These are phyloP conservation scores for Acleris laterana DNA, from an alignment of 2,888 invertebrate species.

Conservation along the genomic window DNA sequence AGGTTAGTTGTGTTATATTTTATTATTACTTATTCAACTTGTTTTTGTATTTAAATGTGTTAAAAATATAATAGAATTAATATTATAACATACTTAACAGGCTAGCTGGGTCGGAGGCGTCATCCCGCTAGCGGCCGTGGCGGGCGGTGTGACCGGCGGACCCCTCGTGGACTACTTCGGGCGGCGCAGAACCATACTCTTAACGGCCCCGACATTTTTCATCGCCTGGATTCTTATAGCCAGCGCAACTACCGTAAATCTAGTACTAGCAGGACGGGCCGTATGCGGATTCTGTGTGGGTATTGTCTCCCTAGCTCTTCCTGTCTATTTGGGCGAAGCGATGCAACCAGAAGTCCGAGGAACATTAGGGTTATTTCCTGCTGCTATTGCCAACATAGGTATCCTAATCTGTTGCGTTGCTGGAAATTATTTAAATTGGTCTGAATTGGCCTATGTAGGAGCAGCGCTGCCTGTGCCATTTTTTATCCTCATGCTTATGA, in stretches of 20 bases:
- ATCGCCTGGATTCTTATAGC: conserved; percentile 93
- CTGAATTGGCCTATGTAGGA: conserved; percentile 91
- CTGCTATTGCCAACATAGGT: conserved; percentile 93
- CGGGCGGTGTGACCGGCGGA: conserved; percentile 93
- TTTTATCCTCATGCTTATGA: conserved; percentile 90
- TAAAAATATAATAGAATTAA: too few species aligned
- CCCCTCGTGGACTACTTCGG: conserved; percentile 94
- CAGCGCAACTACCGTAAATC: conserved; percentile 87
- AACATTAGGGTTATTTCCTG: conserved; percentile 93
- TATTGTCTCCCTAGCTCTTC: conserved; percentile 93
- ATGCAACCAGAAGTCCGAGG: conserved; percentile 96
- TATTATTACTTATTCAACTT: too few species aligned
- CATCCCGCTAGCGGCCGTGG: conserved; percentile 93
- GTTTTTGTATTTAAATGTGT: too few species aligned
- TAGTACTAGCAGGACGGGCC: conserved; percentile 91
- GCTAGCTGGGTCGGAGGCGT: conserved; percentile 94
- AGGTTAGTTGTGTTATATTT: too few species aligned
- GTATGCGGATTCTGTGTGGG: conserved; percentile 95
- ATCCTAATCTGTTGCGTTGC: conserved; percentile 91
- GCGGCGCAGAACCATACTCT: conserved; percentile 91
- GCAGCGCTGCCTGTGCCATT: conserved; percentile 91
- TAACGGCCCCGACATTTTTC: conserved; percentile 91
- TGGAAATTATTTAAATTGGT: conserved; percentile 93
- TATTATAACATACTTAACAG: too few species aligned
- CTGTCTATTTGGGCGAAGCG: conserved; percentile 97